Evolutionary conservation across 2,797 vertebrate species (phyloP).

Genomic region (Thaleichthys pacificus): DNA sequence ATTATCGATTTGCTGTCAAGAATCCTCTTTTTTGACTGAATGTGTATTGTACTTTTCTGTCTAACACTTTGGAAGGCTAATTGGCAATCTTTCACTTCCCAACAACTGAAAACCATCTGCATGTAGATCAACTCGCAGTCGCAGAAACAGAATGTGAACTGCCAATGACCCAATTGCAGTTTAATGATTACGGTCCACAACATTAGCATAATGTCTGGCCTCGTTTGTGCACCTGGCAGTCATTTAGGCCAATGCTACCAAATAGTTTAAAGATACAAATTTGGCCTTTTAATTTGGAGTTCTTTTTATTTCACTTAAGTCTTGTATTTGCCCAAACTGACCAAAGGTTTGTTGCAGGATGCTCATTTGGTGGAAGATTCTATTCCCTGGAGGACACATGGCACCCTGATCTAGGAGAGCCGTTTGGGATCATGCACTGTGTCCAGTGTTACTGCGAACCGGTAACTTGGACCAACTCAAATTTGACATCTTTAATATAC

Average conservation of each 20-base stretch:
- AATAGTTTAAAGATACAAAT: no score
- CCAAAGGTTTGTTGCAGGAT: slow-evolving; percentile 73
- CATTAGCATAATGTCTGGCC: no score
- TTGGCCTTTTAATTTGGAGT: no score
- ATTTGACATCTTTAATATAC: neutral
- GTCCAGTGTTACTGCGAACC: slow-evolving; percentile 90
- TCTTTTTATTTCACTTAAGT: no score
- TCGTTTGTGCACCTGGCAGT: neutral
- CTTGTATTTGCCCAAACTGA: no score
- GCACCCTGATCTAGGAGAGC: slow-evolving; percentile 95
- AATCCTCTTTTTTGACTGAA: neutral
- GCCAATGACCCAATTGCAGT: no score
- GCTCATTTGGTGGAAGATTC: slow-evolving; percentile 87
- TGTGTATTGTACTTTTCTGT: slow-evolving; percentile 10
- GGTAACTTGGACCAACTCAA: slow-evolving; percentile 65
- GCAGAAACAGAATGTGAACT: neutral
- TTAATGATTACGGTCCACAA: no score
- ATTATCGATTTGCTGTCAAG: slow-evolving; percentile 3
- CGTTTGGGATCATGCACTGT: slow-evolving; percentile 95
- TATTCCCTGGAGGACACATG: slow-evolving; percentile 91
- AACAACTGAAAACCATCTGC: neutral
- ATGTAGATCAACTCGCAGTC: no score
- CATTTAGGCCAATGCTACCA: neutral
- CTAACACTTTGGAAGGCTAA: slow-evolving; percentile 8
- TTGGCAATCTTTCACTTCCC: slow-evolving; percentile 19